Percentiles rank a stretch among this genome's conserved stretches.
phyloP scores from a whole-genome alignment of 2,797 vertebrate species.

The Smutsia temminckii region DNA sequence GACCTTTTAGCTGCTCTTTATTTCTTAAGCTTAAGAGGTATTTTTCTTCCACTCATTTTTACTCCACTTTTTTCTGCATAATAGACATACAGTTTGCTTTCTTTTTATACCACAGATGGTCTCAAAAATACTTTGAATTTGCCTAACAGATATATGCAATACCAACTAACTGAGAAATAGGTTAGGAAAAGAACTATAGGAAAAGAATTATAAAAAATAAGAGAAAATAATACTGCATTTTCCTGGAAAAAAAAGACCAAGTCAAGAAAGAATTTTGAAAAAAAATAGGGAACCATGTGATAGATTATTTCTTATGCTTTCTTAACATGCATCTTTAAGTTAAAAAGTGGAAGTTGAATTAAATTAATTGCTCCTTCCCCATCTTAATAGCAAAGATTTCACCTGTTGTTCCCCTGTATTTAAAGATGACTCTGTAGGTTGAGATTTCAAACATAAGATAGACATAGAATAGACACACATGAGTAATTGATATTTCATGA shows the following conservation, averaged over 20 bases:
- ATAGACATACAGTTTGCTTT: not conserved
- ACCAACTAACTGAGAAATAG: not conserved
- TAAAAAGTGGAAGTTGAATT: not conserved
- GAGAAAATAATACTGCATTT: not conserved
- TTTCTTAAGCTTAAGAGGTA: not conserved
- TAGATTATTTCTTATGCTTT: not conserved
- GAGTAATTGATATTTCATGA: not conserved
- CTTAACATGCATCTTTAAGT: not conserved
- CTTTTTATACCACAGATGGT: not conserved
- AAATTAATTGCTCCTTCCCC: not conserved
- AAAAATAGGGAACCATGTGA: not conserved
- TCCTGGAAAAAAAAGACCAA: not conserved
- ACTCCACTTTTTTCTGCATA: not conserved
- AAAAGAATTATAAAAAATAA: not conserved
- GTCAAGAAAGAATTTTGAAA: not conserved
- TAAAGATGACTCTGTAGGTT: not conserved
- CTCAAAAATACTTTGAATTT: constrained; percentile 33
- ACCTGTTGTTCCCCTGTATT: not conserved
- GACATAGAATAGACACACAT: not conserved
- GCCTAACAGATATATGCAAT: not conserved
- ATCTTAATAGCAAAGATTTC: not conserved
- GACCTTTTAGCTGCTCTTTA: not conserved
- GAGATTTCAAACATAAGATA: not conserved
- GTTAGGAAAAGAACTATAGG: not conserved
- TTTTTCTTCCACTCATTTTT: not conserved